Evolutionary conservation across 1,140 invertebrate species (phyloP).

Genomic region (Phymorhynchus buccinoides): DNA sequence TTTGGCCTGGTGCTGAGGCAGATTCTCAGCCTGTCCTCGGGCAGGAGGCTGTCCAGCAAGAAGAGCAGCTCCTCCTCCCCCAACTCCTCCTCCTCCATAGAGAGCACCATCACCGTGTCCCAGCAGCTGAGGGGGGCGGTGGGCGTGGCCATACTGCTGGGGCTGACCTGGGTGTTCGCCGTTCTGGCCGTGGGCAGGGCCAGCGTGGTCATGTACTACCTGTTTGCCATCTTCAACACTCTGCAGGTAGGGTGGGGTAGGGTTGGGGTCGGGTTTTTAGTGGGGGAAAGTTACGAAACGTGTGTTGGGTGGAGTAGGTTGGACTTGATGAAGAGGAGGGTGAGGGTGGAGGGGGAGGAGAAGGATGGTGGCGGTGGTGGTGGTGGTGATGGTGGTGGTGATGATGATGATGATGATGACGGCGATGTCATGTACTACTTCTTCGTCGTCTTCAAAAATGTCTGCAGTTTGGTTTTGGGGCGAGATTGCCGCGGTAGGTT

Average conservation of each 20-base stretch:
- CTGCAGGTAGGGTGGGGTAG: constrained; percentile 60
- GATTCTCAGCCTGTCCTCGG: constrained; percentile 48
- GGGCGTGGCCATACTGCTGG: constrained; percentile 75
- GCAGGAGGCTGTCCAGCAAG: neutral
- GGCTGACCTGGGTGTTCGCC: constrained; percentile 77
- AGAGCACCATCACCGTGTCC: constrained; percentile 51
- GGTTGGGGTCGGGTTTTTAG: constrained; percentile 43
- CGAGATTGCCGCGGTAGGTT: too few relatives aligned
- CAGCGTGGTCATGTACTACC: constrained; percentile 70
- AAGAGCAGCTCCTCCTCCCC: too few relatives aligned
- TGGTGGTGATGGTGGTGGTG: too few relatives aligned
- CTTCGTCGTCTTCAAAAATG: too few relatives aligned
- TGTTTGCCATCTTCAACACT: constrained; percentile 76
- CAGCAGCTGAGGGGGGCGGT: constrained; percentile 75
- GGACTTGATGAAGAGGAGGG: neutral
- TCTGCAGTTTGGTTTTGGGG: too few relatives aligned
- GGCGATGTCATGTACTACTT: neutral
- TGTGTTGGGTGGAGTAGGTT: too few relatives aligned
- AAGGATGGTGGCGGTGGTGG: too few relatives aligned
- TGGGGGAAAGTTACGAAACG: too few relatives aligned
- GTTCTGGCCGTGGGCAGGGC: constrained; percentile 74
- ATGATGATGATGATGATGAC: neutral
- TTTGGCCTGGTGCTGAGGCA: constrained; percentile 74
- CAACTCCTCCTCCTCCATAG: too few relatives aligned
- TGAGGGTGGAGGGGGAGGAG: neutral